A percentile compares a stretch with the other conserved stretches of the same genome.
Conservation (phyloP, 2,113 vertebrate species). For the Loxodonta africana region DNA sequence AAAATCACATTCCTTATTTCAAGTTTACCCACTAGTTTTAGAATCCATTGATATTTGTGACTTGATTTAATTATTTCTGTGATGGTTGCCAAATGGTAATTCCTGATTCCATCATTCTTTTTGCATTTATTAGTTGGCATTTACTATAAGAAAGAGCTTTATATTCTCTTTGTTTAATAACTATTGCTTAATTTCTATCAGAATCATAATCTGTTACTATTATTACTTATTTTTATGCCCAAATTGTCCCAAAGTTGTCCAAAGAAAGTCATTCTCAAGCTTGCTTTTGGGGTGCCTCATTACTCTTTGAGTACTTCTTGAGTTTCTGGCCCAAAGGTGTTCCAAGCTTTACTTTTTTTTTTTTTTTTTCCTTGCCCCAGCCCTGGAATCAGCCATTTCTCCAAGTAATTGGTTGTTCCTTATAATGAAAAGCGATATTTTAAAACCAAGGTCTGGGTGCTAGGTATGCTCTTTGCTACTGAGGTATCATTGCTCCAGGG, state of each 20-base stretch:
- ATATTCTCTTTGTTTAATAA: not conserved
- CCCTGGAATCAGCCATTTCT: not conserved
- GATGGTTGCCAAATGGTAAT: not conserved
- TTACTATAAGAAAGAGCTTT: not conserved
- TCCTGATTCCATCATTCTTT: not conserved
- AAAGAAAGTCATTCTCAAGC: not conserved
- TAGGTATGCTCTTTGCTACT: not conserved
- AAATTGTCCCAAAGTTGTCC: not conserved
- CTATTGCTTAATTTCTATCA: not conserved
- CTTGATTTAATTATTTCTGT: constrained; percentile 27
- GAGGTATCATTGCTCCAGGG: not conserved
- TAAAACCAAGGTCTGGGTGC: constrained; percentile 37
- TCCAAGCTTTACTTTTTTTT: not conserved
- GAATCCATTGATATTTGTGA: not conserved
- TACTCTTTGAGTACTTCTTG: not conserved
- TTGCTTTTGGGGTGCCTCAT: not conserved
- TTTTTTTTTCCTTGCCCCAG: not conserved
- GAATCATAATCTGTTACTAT: not conserved
- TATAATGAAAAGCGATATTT: not conserved
- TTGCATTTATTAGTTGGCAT: not conserved
- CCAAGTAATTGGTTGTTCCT: not conserved
- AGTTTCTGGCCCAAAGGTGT: not conserved
- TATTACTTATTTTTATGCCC: not conserved
- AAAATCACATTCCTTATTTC: not conserved
- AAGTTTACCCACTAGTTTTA: not conserved